Conservation (phyloP, 2,888 invertebrate species). For the Podabrus alpinus region DNA sequence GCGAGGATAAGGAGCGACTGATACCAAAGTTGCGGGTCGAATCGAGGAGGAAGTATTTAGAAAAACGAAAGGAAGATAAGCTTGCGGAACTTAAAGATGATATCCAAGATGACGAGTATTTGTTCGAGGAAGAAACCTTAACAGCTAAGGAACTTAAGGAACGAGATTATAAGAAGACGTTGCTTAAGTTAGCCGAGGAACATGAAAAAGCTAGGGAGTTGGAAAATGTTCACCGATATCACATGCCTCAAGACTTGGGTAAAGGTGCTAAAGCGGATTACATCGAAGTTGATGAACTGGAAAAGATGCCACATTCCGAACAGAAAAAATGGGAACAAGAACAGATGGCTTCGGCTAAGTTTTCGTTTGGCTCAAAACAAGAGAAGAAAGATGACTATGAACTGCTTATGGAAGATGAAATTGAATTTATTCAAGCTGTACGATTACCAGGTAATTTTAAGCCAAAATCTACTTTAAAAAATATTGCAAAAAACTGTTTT, state of each 20-base stretch:
- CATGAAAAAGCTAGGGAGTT: constrained; percentile 94
- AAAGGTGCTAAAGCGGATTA: constrained; percentile 74
- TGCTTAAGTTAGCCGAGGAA: constrained; percentile 89
- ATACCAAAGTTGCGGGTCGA: constrained; percentile 87
- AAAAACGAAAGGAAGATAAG: constrained; percentile 96
- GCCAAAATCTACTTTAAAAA: neutral
- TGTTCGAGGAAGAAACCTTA: constrained; percentile 87
- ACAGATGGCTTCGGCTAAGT: constrained; percentile 89
- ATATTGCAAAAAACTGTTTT: constrained; percentile 5
- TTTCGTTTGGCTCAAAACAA: constrained; percentile 87
- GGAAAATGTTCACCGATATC: constrained; percentile 91
- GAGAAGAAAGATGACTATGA: constrained; percentile 81
- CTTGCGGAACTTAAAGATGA: constrained; percentile 91
- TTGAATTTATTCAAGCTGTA: constrained; percentile 93
- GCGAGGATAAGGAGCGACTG: constrained; percentile 69
- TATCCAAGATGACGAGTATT: constrained; percentile 93
- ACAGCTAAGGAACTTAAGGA: constrained; percentile 85
- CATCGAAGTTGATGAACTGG: constrained; percentile 84
- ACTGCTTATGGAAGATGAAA: constrained; percentile 91
- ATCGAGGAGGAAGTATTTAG: constrained; percentile 91
- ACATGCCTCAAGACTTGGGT: constrained; percentile 89
- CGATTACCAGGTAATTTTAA: constrained; percentile 66
- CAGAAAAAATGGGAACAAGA: constrained; percentile 98
- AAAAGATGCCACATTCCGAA: constrained; percentile 81
- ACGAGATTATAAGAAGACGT: constrained; percentile 86